These are phyloP conservation scores for Ciona savignyi DNA, from an alignment of 23 tunicate species.

Conservation along the genomic window DNA sequence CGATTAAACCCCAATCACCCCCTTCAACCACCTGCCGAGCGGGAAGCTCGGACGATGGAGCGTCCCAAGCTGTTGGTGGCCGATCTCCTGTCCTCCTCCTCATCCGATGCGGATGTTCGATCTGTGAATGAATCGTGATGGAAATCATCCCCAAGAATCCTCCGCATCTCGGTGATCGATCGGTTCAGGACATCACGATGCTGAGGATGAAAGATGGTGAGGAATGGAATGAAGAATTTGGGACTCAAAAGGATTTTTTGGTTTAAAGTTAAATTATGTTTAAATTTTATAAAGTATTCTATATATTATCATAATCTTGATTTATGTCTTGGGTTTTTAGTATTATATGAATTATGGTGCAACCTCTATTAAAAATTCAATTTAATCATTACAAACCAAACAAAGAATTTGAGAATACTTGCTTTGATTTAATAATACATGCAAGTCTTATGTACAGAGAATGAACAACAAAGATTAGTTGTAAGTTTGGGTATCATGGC, in stretches of 20 bases:
- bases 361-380: too few relatives aligned
- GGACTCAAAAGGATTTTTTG: background rate
- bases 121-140: conserved; percentile 3
- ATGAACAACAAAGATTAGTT: too few relatives aligned
- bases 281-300: too few relatives aligned
- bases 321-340: background rate
- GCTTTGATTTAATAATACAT: too few relatives aligned
- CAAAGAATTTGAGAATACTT: too few relatives aligned
- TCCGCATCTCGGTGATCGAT: conserved; percentile 66
- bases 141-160: conserved; percentile 44
- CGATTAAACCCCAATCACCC: background rate
- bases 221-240: background rate
- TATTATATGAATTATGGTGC: too few relatives aligned
- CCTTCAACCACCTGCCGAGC: too few relatives aligned
- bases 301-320: too few relatives aligned
- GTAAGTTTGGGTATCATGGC: too few relatives aligned
- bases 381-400: too few relatives aligned
- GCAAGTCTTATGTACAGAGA: too few relatives aligned
- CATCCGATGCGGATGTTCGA: background rate
- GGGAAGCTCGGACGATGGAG: conserved; percentile 57
- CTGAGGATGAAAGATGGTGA: conserved; percentile 13
- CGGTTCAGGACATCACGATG: conserved; percentile 56
- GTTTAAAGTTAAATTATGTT: too few relatives aligned
- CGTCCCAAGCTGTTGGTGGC: conserved; percentile 70
- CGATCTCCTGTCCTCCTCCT: conserved; percentile 46